These are phyloP conservation scores for Corythornis leucogaster DNA, from an alignment of 2,797 vertebrate species.

Conservation along the genomic window DNA sequence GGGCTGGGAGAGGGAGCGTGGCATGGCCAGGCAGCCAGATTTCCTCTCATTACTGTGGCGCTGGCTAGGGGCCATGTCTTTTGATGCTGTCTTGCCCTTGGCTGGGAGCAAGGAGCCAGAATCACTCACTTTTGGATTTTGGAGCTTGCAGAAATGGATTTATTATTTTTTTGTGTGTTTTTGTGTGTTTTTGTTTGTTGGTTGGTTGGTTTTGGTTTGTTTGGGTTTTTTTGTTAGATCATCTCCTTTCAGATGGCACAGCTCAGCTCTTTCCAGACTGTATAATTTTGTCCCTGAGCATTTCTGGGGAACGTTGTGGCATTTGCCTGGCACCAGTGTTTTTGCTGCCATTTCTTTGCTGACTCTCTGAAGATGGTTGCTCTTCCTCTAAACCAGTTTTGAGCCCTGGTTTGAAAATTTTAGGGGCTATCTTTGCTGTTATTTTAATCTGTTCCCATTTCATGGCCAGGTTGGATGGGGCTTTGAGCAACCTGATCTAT, in stretches of 20 bases:
- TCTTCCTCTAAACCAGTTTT: background rate
- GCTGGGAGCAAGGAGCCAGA: background rate
- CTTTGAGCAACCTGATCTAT: background rate
- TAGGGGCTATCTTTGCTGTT: background rate
- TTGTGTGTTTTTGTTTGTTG: too few species aligned
- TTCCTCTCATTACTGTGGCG: background rate
- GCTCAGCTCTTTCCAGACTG: background rate
- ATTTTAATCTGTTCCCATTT: background rate
- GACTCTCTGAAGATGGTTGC: background rate
- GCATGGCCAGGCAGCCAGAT: accelerated
- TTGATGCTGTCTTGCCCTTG: background rate
- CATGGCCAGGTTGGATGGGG: background rate
- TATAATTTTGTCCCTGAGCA: background rate
- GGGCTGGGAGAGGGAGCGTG: background rate
- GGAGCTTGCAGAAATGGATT: background rate
- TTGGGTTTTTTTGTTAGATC: background rate
- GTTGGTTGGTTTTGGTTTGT: too few species aligned
- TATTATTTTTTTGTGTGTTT: background rate
- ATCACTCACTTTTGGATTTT: background rate
- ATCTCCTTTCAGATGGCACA: background rate
- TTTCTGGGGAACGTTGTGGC: background rate
- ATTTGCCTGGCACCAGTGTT: background rate
- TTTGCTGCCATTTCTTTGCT: background rate
- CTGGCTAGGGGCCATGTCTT: background rate
- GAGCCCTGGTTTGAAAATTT: background rate